Conservation (phyloP, 2,113 vertebrate species). For the Peromyscus californicus region DNA sequence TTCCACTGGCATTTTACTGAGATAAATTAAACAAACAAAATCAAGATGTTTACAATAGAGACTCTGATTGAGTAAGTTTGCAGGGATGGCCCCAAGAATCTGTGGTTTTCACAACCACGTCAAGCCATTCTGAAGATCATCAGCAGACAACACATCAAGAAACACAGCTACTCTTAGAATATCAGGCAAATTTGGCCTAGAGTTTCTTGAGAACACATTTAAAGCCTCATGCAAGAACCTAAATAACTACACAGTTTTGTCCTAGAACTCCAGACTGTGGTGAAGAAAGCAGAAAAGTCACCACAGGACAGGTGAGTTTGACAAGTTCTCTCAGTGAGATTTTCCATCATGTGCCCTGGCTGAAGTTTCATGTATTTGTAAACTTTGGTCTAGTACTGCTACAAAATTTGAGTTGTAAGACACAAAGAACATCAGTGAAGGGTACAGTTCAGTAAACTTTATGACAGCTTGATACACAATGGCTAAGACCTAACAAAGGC, state of each 20-base stretch:
- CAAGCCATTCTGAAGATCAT: background rate
- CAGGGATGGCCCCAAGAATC: background rate
- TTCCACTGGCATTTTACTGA: background rate
- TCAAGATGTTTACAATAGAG: background rate
- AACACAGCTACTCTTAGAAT: background rate
- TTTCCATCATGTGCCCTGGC: constrained; percentile 61
- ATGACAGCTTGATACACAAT: constrained; percentile 47
- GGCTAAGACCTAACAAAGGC: constrained; percentile 64
- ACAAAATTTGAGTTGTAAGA: constrained; percentile 44
- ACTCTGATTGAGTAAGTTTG: background rate
- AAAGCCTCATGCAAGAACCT: background rate
- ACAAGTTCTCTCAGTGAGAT: background rate
- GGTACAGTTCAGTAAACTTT: constrained; percentile 62
- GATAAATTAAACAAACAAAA: background rate
- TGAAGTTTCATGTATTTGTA: constrained; percentile 73
- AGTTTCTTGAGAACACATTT: constrained; percentile 8
- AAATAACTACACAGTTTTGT: constrained; percentile 19
- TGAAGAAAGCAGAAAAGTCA: background rate
- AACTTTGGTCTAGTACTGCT: constrained; percentile 73
- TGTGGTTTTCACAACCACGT: background rate
- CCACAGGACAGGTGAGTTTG: constrained; percentile 26
- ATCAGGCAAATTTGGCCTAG: background rate
- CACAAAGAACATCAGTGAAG: background rate
- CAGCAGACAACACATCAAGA: background rate
- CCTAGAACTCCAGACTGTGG: background rate